Base-by-base conservation (phyloP, 1,140 invertebrate genomes). In the Formica exsecta region DNA sequence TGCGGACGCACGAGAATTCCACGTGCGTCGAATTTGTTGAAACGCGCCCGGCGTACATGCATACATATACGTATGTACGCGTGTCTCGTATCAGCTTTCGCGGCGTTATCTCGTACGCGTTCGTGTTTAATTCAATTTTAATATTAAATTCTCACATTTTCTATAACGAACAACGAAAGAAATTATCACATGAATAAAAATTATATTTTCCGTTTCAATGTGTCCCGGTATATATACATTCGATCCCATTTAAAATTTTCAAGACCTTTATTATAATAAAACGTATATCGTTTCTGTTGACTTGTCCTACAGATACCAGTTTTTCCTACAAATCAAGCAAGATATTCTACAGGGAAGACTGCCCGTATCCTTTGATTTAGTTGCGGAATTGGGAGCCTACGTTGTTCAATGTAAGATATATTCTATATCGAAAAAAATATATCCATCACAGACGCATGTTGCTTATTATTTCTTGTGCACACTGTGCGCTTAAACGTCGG, bases 261-360 rank as follows among this genome's bases (percentile, higher is more conserved):
- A 57, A 51, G 8, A 65, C 38, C n/a, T 3, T 22, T 75, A 6
- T 29, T 22, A 36, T 19, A 13, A 7, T 36, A 25, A 59, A 59
- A 38, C 19, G 25, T 32, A 73, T 9, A 32, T 36, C 19, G 0
- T 59, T 70, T 61, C 44, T 38, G 32, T 32, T 32, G 36, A 41
- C 71, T 75, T 73, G 70, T 89, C 92, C 95, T 94, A 3, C 95
- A 99, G 99, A 96, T 99, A 99, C 96, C 98, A 99, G 95, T 98
- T 99, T 95, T 99, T 99, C 94, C 96, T 99, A 64, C 99, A 99
- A 96, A 96, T 99, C 89, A 99, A 99, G 95, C 98, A 99, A 96
- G 98, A 99, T 93, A 98, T 99, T 88, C 96, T 99, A 22, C 98
- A 98, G 92, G 99, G 98, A 79, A 96, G 98, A 87, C 95, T 99